phyloP scores from a whole-genome alignment of 1,140 invertebrate species.

The Neodiprion pinetum region DNA sequence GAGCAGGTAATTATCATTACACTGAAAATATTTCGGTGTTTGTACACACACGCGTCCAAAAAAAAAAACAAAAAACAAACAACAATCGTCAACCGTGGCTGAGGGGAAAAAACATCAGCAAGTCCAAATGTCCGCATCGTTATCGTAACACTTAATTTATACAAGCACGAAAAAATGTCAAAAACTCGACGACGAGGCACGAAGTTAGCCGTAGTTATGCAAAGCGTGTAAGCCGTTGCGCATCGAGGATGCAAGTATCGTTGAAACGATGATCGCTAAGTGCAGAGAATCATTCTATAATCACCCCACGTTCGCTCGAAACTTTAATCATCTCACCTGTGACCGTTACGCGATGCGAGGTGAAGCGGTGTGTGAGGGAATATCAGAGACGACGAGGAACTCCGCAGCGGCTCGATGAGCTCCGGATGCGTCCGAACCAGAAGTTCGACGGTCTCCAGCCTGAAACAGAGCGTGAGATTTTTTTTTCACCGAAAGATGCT shows the following conservation, averaged over 20 bases:
- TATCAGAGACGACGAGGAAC: slow-evolving; percentile 66
- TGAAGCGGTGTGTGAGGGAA: slow-evolving; percentile 91
- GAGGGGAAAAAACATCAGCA: slow-evolving; percentile 19
- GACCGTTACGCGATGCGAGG: slow-evolving; percentile 92
- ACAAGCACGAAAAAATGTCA: too few species aligned
- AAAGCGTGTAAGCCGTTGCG: too few species aligned
- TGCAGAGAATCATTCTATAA: too few species aligned
- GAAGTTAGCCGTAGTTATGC: not conserved
- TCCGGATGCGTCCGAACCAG: slow-evolving; percentile 82
- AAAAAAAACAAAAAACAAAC: slow-evolving; percentile 31
- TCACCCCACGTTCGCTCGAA: too few species aligned
- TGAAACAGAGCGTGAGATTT: slow-evolving; percentile 50
- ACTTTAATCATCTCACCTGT: slow-evolving; percentile 70
- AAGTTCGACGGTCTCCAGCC: slow-evolving; percentile 87
- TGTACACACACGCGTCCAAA: too few species aligned
- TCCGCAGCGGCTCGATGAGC: slow-evolving; percentile 74
- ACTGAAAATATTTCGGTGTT: too few species aligned
- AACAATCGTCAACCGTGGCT: too few species aligned
- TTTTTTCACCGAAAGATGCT: not conserved
- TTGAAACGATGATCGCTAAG: too few species aligned
- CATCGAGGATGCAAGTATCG: too few species aligned
- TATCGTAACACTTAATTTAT: too few species aligned
- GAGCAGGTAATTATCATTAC: too few species aligned
- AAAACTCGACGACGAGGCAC: not conserved
- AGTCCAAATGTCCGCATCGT: not conserved